Percentiles rank a stretch among this genome's conserved stretches.
Conservation (phyloP, 2,113 vertebrate genomes). For the Isurus oxyrinchus region DNA sequence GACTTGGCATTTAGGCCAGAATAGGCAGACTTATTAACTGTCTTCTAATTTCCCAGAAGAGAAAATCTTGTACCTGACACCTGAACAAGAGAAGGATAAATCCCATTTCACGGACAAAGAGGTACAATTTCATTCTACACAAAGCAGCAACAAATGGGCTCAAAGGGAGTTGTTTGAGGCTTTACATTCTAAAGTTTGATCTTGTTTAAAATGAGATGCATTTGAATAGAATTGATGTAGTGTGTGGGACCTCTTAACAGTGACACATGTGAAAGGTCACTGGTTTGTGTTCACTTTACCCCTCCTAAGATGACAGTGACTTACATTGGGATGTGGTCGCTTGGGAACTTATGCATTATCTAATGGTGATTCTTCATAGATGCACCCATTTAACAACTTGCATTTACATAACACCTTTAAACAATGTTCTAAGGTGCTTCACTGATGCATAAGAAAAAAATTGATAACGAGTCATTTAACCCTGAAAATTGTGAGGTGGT, state of each 20-base stretch:
- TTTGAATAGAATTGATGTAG: background rate
- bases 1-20: background rate
- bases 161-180: background rate
- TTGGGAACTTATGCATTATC: background rate
- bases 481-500: too few relatives aligned
- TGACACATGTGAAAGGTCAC: background rate
- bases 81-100: slow-evolving; percentile 98
- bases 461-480: too few relatives aligned
- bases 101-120: slow-evolving; percentile 99
- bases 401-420: background rate
- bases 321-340: background rate
- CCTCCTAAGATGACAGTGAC: background rate
- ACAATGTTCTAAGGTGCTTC: background rate
- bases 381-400: too few relatives aligned
- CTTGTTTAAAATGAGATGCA: background rate
- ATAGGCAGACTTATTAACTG: background rate
- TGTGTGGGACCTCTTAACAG: background rate
- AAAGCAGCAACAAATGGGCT: background rate
- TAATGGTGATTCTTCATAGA: background rate
- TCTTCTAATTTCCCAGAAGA: slow-evolving; percentile 65
- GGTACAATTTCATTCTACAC: slow-evolving; percentile 58
- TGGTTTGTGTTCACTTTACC: background rate
- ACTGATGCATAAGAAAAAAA: background rate
- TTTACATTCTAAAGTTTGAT: background rate
- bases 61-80: slow-evolving; percentile 94